A percentile compares a stretch with the other conserved stretches of the same genome.
phyloP scores from a whole-genome alignment of 2,797 vertebrate species.

The Pipistrellus nathusii region DNA sequence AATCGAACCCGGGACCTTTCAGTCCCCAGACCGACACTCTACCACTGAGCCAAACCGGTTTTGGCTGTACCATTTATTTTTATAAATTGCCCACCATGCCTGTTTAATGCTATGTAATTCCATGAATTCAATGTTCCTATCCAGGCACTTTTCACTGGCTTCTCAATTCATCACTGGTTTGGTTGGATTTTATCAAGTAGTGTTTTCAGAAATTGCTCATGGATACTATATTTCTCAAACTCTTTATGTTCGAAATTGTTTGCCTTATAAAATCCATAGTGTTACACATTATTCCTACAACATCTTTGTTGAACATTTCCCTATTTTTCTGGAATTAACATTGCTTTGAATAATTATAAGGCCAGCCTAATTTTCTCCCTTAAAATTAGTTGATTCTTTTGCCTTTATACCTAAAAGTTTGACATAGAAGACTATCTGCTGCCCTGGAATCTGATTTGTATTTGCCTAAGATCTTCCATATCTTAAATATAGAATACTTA shows the following conservation, averaged over 20 bases:
- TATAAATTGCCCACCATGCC: neutral
- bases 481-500: slow-evolving; percentile 13
- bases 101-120: neutral
- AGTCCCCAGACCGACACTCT: no score
- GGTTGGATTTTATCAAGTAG: slow-evolving; percentile 25
- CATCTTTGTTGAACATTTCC: neutral
- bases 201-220: slow-evolving; percentile 26
- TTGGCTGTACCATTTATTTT: neutral
- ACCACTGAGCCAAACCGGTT: no score
- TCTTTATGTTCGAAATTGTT: neutral
- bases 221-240: neutral
- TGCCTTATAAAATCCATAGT: neutral
- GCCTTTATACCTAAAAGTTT: neutral
- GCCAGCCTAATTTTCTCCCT: neutral
- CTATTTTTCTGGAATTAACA: neutral
- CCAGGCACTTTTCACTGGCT: neutral
- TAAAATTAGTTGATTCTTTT: neutral
- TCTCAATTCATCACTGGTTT: neutral
- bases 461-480: slow-evolving; percentile 29
- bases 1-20: no score
- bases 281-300: neutral
- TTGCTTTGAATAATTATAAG: slow-evolving; percentile 31
- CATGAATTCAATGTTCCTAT: neutral
- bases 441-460: neutral
- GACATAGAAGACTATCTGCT: neutral